Evolutionary conservation across 2,888 invertebrate species (phyloP), one percentile per base, ranked within the genome.

Genomic region (Neocrepidodera transversa): DNA sequence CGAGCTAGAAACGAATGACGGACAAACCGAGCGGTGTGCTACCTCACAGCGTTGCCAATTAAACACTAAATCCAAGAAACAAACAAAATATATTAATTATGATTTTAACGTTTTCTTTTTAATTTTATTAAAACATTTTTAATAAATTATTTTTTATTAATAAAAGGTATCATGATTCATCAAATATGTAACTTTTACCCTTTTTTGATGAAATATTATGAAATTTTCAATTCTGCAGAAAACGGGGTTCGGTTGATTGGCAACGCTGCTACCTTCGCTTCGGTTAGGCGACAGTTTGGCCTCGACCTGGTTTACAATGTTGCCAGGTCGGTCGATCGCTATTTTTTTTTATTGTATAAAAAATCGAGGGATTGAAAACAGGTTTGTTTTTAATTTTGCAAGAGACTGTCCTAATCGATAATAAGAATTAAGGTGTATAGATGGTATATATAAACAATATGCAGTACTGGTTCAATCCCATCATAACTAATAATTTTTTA

Each of bases 221-320:
- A n/a, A n/a, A n/a, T n/a, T n/a, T n/a, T n/a, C n/a, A n/a, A n/a
- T n/a, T n/a, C n/a, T n/a, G n/a, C n/a, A n/a, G n/a, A n/a, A n/a
- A n/a, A n/a, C n/a, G n/a, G n/a, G n/a, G n/a, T n/a, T n/a, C n/a
- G n/a, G n/a, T n/a, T n/a, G n/a, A n/a, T n/a, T n/a, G n/a, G n/a
- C n/a, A n/a, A n/a, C n/a, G n/a, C n/a, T n/a, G 17, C 2, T 17
- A 40, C 17, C 14, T 38, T 17, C 28, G 28, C 1, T 6, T 30
- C 42, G 42, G 42, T 35, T 17, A 30, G 30, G 32, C 53, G 32
- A 53, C 30, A 23, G 23, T 32, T 26, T 54, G 45, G 45, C 54
- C 54, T 54, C 54, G 45, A 54, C 54, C 54, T 45, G 54, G 23
- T 54, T 35, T 23, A 10, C 54, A 18, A 20, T 13, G 54, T 54